Conservation (phyloP, 1,140 invertebrate species). For the Anagrus nilaparvatae region DNA sequence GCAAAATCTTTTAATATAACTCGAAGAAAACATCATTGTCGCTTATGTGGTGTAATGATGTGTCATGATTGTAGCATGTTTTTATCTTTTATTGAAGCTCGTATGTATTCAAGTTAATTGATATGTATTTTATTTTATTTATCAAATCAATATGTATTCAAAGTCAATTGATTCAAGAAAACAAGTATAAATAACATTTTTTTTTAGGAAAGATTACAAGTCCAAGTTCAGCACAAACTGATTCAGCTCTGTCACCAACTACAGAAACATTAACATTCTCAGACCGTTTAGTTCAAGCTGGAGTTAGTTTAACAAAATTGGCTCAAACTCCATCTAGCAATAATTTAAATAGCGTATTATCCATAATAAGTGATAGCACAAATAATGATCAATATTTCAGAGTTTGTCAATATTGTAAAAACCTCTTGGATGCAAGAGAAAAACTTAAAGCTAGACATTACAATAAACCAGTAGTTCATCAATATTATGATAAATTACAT, state of each 20-base stretch:
- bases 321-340: slow-evolving; percentile 38
- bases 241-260: slow-evolving; percentile 32
- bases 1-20: slow-evolving; percentile 79
- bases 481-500: slow-evolving; percentile 74
- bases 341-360: slow-evolving; percentile 43
- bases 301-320: slow-evolving; percentile 37
- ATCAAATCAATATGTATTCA: slow-evolving; percentile 5
- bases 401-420: slow-evolving; percentile 74
- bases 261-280: slow-evolving; percentile 26
- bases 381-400: slow-evolving; percentile 56
- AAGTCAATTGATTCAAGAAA: not conserved
- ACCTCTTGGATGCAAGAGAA: slow-evolving; percentile 70
- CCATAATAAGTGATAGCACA: slow-evolving; percentile 41
- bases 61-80: slow-evolving; percentile 90
- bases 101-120: slow-evolving; percentile 47
- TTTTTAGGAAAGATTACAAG: slow-evolving; percentile 50
- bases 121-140: not conserved
- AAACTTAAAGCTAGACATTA: slow-evolving; percentile 70
- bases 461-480: slow-evolving; percentile 65
- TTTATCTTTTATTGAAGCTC: slow-evolving; percentile 69
- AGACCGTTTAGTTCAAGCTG: slow-evolving; percentile 46
- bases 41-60: slow-evolving; percentile 91
- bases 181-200: not conserved
- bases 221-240: slow-evolving; percentile 39
- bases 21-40: slow-evolving; percentile 88